Evolutionary conservation across 2,113 vertebrate genomes (phyloP).

Genomic region (Trematomus loennbergii): DNA sequence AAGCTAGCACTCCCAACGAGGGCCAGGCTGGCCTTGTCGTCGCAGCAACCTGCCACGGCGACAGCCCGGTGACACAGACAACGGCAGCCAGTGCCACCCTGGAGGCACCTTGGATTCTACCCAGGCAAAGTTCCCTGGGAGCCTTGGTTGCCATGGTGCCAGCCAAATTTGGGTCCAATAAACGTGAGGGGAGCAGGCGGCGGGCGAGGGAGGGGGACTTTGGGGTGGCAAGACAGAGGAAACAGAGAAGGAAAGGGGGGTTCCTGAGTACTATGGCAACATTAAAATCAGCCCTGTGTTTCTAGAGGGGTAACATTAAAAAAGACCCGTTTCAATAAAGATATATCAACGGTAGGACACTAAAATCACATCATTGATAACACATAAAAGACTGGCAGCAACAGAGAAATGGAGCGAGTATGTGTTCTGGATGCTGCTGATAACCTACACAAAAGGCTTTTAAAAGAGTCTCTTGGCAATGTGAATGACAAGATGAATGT

Average conservation of each 20-base stretch:
- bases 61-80: slow-evolving; percentile 67
- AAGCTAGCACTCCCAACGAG: slow-evolving; percentile 51
- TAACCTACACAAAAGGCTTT: slow-evolving; percentile 51
- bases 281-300: slow-evolving; percentile 34
- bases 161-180: slow-evolving; percentile 84
- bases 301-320: slow-evolving; percentile 28
- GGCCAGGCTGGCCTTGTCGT: slow-evolving; percentile 45
- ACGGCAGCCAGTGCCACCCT: slow-evolving; percentile 78
- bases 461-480: slow-evolving; percentile 44
- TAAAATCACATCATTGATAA: slow-evolving; percentile 41
- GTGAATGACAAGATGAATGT: slow-evolving; percentile 23
- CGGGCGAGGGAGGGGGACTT: slow-evolving; percentile 60
- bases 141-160: slow-evolving; percentile 84
- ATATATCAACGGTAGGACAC: neutral
- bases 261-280: slow-evolving; percentile 53
- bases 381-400: slow-evolving; percentile 23
- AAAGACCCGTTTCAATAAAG: slow-evolving; percentile 18
- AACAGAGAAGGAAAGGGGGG: slow-evolving; percentile 49
- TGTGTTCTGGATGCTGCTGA: slow-evolving; percentile 40
- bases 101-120: slow-evolving; percentile 81
- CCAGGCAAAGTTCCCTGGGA: slow-evolving; percentile 84
- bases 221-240: slow-evolving; percentile 54
- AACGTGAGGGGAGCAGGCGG: slow-evolving; percentile 71
- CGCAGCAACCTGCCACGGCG: slow-evolving; percentile 59
- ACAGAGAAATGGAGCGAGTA: slow-evolving; percentile 7